Percentiles rank a stretch among this genome's conserved stretches.
Conservation (phyloP, 2,797 vertebrate species). For the Catostomus latipinnis region DNA sequence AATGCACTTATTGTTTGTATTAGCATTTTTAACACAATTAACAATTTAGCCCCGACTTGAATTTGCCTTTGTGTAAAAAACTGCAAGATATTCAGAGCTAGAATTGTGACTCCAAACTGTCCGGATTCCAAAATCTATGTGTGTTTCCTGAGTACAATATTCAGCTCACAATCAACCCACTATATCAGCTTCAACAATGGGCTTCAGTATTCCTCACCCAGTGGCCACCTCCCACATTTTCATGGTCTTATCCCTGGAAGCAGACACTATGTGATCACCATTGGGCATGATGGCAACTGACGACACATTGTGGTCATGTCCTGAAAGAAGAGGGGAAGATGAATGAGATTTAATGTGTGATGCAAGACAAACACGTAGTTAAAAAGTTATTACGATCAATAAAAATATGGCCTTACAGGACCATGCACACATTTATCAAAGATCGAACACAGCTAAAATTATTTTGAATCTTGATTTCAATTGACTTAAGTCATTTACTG, state of each 20-base stretch:
- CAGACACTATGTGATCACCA: slow-evolving; percentile 98
- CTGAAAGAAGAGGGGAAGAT: slow-evolving; percentile 68
- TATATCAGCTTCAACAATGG: slow-evolving; percentile 1
- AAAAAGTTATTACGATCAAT: neutral
- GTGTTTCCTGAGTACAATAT: neutral
- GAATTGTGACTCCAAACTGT: neutral
- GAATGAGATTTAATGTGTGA: neutral
- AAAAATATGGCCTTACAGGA: neutral
- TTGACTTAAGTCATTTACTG: neutral
- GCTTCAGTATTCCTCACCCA: slow-evolving; percentile 83
- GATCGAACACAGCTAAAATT: neutral
- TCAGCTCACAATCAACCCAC: slow-evolving; percentile 3
- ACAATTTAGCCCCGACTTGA: no score
- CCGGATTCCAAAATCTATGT: neutral
- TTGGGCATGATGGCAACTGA: slow-evolving; percentile 99
- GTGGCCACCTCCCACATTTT: slow-evolving; percentile 99
- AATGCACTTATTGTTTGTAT: no score
- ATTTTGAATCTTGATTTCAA: neutral
- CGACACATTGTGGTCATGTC: slow-evolving; percentile 99
- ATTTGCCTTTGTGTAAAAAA: neutral
- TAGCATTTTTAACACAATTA: no score
- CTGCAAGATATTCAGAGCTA: neutral
- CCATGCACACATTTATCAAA: neutral
- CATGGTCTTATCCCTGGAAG: slow-evolving; percentile 99
- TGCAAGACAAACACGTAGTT: neutral